A percentile compares a stretch with the other conserved stretches of the same genome.
phyloP scores from a whole-genome alignment of 2,888 invertebrate genomes.

The Philereme vetulata region DNA sequence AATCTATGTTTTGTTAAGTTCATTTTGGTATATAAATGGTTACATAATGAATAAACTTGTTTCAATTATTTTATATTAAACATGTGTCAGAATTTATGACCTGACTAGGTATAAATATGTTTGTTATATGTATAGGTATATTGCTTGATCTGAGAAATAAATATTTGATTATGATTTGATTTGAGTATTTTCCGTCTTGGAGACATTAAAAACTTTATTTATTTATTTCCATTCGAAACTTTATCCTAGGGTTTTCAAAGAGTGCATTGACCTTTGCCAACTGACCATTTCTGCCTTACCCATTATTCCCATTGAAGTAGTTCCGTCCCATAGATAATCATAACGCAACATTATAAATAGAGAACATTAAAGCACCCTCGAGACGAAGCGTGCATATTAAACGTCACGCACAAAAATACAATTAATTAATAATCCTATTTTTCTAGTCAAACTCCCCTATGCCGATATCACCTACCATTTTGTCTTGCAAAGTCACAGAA shows the following conservation, averaged over 20 bases:
- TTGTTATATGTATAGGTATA: too few relatives aligned
- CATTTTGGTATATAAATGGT: too few relatives aligned
- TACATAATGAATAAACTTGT: too few relatives aligned
- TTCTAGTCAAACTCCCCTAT: conserved; percentile 60
- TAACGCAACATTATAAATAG: conserved; percentile 35
- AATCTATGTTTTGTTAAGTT: too few relatives aligned
- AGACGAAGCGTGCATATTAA: conserved; percentile 67
- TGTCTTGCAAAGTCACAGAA: conserved; percentile 2
- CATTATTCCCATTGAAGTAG: neutral
- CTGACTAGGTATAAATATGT: too few relatives aligned
- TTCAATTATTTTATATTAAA: too few relatives aligned
- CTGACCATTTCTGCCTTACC: neutral
- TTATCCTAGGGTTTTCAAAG: neutral
- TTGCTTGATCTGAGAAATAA: too few relatives aligned
- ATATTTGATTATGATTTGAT: too few relatives aligned
- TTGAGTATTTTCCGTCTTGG: too few relatives aligned
- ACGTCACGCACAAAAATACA: conserved; percentile 72
- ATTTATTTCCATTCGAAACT: neutral
- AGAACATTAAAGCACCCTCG: conserved; percentile 37
- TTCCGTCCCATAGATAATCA: conserved; percentile 22
- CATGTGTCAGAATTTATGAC: too few relatives aligned
- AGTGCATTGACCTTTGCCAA: conserved; percentile 10
- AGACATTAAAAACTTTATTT: too few relatives aligned
- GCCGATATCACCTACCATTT: conserved; percentile 25
- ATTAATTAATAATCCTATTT: conserved; percentile 76